phyloP scores from a whole-genome alignment of 2,797 vertebrate species.

The Cottoperca gobio region DNA sequence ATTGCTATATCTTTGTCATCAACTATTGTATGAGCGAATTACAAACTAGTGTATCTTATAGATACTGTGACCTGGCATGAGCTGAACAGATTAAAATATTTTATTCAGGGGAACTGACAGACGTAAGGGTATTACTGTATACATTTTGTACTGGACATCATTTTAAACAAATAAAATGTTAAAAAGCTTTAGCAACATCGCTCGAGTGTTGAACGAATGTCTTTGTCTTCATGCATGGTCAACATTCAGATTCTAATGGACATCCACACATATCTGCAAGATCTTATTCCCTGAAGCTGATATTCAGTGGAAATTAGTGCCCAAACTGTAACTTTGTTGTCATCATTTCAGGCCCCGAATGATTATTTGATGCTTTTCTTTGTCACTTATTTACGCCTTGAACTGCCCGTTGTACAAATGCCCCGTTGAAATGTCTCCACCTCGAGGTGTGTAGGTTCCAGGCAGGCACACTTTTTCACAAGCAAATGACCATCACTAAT shows the following conservation, averaged over 20 bases:
- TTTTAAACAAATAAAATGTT: slow-evolving; percentile 92
- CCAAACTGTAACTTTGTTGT: background rate
- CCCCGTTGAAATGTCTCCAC: no score
- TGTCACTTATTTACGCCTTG: background rate
- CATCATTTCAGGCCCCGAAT: background rate
- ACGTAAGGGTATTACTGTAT: slow-evolving; percentile 90
- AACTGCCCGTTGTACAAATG: background rate
- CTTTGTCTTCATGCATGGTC: background rate
- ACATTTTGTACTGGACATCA: slow-evolving; percentile 98
- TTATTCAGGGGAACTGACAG: slow-evolving; percentile 91
- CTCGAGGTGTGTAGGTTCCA: background rate
- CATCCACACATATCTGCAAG: no score
- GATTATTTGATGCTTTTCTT: background rate
- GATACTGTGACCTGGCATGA: slow-evolving; percentile 96
- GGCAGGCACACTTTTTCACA: background rate
- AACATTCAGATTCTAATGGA: background rate
- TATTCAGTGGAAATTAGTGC: background rate
- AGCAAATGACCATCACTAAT: accelerated
- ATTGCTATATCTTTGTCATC: slow-evolving; percentile 89
- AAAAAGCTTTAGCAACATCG: slow-evolving; percentile 28
- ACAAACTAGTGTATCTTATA: slow-evolving; percentile 99
- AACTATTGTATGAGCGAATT: slow-evolving; percentile 88
- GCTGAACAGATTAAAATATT: slow-evolving; percentile 92
- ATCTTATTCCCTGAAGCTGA: background rate
- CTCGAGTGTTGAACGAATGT: background rate